A percentile compares a stretch with the other conserved stretches of the same genome.
Evolutionary conservation across 2,113 vertebrate species (phyloP).

Genomic region (Nymphicus hollandicus): DNA sequence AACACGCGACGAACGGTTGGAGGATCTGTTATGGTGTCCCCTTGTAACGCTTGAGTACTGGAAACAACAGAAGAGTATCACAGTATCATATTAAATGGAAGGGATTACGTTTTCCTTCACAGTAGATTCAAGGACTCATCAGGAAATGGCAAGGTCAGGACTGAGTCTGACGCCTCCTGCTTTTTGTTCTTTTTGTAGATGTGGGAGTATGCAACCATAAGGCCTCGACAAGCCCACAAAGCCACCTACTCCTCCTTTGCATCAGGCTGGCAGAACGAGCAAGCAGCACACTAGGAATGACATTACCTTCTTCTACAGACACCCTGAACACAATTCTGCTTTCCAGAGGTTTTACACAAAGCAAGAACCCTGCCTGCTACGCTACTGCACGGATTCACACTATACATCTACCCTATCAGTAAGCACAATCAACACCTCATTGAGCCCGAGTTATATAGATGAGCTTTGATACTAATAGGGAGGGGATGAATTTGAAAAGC

Average conservation of each 20-base stretch:
- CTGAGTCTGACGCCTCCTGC: not conserved
- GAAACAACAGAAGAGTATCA: not conserved
- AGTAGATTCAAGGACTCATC: not conserved
- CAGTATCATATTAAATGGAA: not conserved
- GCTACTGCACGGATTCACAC: accelerated
- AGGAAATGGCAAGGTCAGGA: not conserved
- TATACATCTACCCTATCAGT: not conserved
- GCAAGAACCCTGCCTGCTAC: not conserved
- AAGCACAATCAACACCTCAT: not conserved
- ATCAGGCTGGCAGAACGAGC: not conserved
- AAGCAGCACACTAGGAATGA: not conserved
- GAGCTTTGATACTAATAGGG: not conserved
- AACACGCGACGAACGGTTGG: not conserved
- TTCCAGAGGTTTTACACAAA: not conserved
- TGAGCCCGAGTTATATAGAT: not conserved
- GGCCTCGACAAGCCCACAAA: not conserved
- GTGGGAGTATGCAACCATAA: accelerated
- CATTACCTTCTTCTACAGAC: not conserved
- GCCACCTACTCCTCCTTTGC: not conserved
- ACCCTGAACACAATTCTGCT: not conserved
- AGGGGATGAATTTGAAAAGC: not conserved
- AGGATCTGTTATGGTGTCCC: not conserved
- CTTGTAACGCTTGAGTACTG: not conserved
- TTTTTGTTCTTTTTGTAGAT: not conserved
- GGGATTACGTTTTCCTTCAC: not conserved